Evolutionary conservation across 2,888 invertebrate species (phyloP).

Genomic region (Notodonta ziczac): DNA sequence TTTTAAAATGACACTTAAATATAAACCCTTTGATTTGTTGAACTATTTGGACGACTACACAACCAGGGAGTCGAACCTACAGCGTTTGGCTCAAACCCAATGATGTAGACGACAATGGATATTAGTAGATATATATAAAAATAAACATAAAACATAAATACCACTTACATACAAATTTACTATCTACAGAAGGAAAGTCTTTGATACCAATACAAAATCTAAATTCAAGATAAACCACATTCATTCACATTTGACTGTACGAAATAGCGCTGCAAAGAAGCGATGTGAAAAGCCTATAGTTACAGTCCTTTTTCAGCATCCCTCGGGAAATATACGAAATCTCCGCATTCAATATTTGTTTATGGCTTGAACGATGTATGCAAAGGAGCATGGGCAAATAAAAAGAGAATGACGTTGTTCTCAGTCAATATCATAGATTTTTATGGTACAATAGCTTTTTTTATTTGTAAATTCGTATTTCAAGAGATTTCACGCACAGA

Average conservation of each 20-base stretch:
- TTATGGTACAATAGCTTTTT: not conserved
- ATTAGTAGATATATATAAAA: no score
- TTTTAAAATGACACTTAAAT: no score
- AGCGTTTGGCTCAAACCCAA: no score
- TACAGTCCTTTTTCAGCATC: not conserved
- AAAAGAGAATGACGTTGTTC: not conserved
- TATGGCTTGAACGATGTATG: not conserved
- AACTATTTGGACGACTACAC: no score
- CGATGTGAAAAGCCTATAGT: not conserved
- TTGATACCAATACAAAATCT: not conserved
- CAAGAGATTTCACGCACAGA: no score
- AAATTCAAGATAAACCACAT: not conserved
- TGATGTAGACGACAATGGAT: no score
- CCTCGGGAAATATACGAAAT: conserved; percentile 2
- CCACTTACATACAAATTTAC: no score
- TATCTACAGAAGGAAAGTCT: no score
- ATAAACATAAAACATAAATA: no score
- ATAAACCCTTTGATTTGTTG: no score
- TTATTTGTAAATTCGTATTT: not conserved
- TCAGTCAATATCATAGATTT: not conserved
- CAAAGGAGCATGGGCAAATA: not conserved
- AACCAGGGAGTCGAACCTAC: no score
- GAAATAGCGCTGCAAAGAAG: not conserved
- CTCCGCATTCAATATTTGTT: conserved; percentile 4
- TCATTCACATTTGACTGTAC: not conserved